A percentile compares a stretch with the other conserved stretches of the same genome.
phyloP scores from a whole-genome alignment of 2,888 invertebrate genomes.

The Drosophila neonasuta region DNA sequence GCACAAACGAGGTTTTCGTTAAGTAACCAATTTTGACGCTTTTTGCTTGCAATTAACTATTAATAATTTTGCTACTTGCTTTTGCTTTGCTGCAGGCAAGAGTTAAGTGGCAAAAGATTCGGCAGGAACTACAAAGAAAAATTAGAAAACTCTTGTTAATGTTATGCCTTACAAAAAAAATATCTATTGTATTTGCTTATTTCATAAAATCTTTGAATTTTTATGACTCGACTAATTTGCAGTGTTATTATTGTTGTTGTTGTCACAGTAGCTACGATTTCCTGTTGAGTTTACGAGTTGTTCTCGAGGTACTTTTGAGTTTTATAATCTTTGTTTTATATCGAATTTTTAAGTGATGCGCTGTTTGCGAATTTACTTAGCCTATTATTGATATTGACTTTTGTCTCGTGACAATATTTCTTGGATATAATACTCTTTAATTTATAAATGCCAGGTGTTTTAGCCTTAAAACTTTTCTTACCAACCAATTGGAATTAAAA shows the following conservation, averaged over 20 bases:
- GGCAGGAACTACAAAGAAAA: conserved; percentile 22
- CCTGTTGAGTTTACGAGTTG: conserved; percentile 5
- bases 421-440: not conserved
- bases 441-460: not conserved
- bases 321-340: conserved; percentile 9
- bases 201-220: not conserved
- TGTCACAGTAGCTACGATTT: conserved; percentile 5
- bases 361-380: conserved; percentile 9
- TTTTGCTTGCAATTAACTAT: conserved; percentile 49
- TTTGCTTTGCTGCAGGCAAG: conserved; percentile 42
- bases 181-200: not conserved
- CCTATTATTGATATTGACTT: conserved; percentile 8
- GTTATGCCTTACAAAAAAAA: not conserved
- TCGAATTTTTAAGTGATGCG: conserved; percentile 6
- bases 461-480: no score
- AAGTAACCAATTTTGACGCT: conserved; percentile 82
- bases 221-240: conserved; percentile 9
- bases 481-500: no score
- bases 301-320: conserved; percentile 4
- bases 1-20: conserved; percentile 82
- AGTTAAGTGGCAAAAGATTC: conserved; percentile 9
- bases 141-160: conserved; percentile 19
- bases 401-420: conserved; percentile 18
- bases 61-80: conserved; percentile 37
- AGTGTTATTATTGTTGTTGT: not conserved